Percentiles rank a stretch among this genome's conserved stretches.
phyloP scores from a whole-genome alignment of 92 coral and sea anemone genomes.

The Epizoanthus fatuus region DNA sequence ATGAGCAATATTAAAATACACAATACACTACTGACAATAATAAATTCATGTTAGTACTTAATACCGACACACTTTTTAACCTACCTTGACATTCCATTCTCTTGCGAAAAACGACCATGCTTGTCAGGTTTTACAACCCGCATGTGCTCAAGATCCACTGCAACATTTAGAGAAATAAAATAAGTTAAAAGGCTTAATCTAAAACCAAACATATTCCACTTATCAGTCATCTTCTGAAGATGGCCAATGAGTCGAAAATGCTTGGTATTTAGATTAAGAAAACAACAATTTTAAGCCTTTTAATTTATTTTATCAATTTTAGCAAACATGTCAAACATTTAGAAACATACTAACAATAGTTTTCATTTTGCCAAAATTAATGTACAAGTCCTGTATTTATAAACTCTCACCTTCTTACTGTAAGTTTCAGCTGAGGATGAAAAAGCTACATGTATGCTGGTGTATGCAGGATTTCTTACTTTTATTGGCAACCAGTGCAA shows the following conservation, averaged over 20 bases:
- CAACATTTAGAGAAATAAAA: background rate
- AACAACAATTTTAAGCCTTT: background rate
- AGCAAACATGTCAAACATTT: no score
- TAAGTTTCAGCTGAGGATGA: background rate
- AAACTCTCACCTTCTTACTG: no score
- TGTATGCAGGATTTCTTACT: slow-evolving; percentile 52
- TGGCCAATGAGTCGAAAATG: no score
- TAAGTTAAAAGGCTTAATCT: background rate
- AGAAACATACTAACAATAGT: no score
- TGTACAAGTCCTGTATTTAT: no score
- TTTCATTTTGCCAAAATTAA: no score
- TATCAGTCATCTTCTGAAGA: slow-evolving; percentile 3
- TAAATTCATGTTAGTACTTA: background rate
- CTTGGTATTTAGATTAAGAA: no score
- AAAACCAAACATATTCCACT: no score
- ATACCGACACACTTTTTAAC: background rate
- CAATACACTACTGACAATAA: background rate
- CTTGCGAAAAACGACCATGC: slow-evolving; percentile 97
- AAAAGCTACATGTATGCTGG: background rate
- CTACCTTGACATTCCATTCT: slow-evolving; percentile 95
- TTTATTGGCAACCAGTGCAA: slow-evolving; percentile 97
- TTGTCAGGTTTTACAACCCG: slow-evolving; percentile 92
- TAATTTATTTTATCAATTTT: no score
- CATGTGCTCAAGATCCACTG: slow-evolving; percentile 95
- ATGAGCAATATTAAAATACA: background rate